A percentile compares a stretch with the other conserved stretches of the same genome.
These are phyloP conservation scores for Sialia sialis DNA, from an alignment of 2,113 vertebrate genomes.

Conservation along the genomic window DNA sequence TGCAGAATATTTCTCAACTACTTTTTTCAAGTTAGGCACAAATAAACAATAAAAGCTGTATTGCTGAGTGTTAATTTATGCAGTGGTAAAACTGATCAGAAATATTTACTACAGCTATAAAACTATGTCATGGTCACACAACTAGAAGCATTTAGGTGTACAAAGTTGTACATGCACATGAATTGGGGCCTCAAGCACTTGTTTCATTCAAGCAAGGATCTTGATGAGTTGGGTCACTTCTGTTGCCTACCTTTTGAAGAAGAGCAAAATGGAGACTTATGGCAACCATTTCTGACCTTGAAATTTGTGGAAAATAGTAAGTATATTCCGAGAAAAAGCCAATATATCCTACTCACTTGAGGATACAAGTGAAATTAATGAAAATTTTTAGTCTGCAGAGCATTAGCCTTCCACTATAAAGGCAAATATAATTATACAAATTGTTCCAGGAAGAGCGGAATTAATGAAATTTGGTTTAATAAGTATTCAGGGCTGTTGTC, in stretches of 20 bases:
- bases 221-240: neutral
- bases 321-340: neutral
- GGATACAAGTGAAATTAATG: neutral
- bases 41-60: neutral
- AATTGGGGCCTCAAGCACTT: neutral
- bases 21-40: neutral
- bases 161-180: neutral
- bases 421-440: slow-evolving; percentile 9
- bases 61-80: neutral
- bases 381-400: neutral
- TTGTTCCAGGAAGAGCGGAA: slow-evolving; percentile 35
- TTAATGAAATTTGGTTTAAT: slow-evolving; percentile 34
- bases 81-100: neutral
- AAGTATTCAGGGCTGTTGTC: neutral
- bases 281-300: neutral
- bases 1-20: neutral
- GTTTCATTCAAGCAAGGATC: neutral
- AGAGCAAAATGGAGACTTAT: neutral
- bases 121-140: neutral
- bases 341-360: neutral
- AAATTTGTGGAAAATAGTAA: neutral
- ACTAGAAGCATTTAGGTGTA: neutral
- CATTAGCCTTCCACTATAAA: neutral
- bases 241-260: neutral
- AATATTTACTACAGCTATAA: neutral